Evolutionary conservation across 1,140 invertebrate genomes (phyloP).

Genomic region (Lordiphosa clarofinis): DNA sequence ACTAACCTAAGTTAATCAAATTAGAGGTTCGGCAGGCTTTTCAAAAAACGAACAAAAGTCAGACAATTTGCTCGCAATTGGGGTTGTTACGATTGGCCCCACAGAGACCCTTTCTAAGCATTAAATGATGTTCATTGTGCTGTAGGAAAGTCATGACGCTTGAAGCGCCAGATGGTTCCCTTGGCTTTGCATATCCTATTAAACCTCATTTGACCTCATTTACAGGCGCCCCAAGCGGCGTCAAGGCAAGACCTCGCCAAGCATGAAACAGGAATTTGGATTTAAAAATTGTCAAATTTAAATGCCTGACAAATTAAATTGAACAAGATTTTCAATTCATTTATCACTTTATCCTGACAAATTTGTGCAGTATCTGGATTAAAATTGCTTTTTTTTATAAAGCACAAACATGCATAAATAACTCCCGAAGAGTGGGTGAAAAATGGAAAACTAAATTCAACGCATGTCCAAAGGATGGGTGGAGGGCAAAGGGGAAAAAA

Average conservation of each 20-base stretch:
- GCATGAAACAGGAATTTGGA: background rate
- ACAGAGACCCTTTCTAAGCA: conserved; percentile 9
- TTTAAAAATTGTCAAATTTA: background rate
- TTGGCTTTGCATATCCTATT: conserved; percentile 31
- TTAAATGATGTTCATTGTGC: conserved; percentile 41
- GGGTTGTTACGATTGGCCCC: conserved; percentile 25
- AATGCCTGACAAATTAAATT: background rate
- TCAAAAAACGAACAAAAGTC: conserved; percentile 20
- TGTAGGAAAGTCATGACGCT: conserved; percentile 31
- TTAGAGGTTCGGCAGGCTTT: conserved; percentile 44
- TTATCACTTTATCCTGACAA: conserved; percentile 9
- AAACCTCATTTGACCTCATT: conserved; percentile 39
- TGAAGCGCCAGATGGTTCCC: conserved; percentile 18
- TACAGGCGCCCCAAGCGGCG: background rate
- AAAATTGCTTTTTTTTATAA: conserved; percentile 4
- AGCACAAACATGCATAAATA: background rate
- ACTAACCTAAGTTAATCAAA: conserved; percentile 48
- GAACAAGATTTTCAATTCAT: conserved; percentile 2
- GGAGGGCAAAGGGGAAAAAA: background rate
- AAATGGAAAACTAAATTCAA: conserved; percentile 11
- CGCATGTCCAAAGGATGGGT: background rate
- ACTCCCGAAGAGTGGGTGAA: background rate
- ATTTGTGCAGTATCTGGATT: conserved; percentile 2
- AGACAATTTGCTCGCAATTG: conserved; percentile 44
- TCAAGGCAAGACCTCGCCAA: background rate